Evolutionary conservation across 2,888 invertebrate genomes (phyloP), one percentile per base, ranked within the genome.

Genomic region (Tachystola acroxantha): DNA sequence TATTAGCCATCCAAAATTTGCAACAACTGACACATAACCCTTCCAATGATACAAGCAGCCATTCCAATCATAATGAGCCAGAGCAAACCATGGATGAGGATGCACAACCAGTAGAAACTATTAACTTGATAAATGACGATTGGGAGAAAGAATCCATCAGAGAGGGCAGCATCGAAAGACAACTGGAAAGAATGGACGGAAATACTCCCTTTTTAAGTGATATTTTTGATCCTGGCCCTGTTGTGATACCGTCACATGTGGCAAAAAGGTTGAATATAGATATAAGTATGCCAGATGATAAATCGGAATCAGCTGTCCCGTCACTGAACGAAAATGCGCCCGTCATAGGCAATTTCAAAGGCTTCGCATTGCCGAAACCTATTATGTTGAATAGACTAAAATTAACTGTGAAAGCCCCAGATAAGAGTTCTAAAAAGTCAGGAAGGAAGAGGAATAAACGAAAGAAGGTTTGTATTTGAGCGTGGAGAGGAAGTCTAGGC

Each of bases 331-430:
- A 81, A 42, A 75, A 72, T 43, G 68, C 70, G 1, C 72, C 77
- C 13, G 74, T 86, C 26, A 78, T 87, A 58, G 86, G 85, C 11
- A 81, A 75, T 53, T 88, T 88, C 53, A 88, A 86, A 72, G 87
- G 88, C 49, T 88, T 88, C 43, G 87, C 88, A 13, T 57, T 85
- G 30, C 88, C 88, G 7, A 88, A 88, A 65, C 88, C 88, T 10
- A 77, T 87, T 31, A 51, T 86, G 49, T 58, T 88, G 46, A 86
- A 84, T 65, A 75, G 84, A 50, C 68, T 86, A 46, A 87, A 84
- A 67, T 54, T 81, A 45, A 55, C 78, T 3, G 68, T 80, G 31
- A 82, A 82, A 67, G 56, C 66, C 37, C 53, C 67, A 34, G 81
- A 79, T 31, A 80, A 72, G 48, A 57, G 40, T 42, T 35, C 48